These are phyloP conservation scores for Arbacia lixula DNA, from an alignment of 53 echinoderm and acorn worm species.

Conservation along the genomic window DNA sequence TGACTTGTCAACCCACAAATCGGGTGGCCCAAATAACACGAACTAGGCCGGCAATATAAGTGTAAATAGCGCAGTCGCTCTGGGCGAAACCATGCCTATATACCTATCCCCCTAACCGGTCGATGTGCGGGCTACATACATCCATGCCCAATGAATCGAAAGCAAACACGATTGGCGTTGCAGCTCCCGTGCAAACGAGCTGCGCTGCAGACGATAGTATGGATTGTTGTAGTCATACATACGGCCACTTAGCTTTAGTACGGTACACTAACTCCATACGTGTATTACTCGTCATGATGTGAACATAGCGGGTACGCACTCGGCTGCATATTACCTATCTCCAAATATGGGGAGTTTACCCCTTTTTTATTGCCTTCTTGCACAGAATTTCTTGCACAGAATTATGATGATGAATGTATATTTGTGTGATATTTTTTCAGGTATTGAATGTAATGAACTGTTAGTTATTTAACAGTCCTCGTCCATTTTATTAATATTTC, in stretches of 20 bases:
- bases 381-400: too few relatives aligned
- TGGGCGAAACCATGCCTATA: conserved; percentile 40
- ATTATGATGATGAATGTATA: too few relatives aligned
- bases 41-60: conserved; percentile 58
- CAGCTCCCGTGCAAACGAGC: conserved; percentile 30
- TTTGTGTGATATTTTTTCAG: too few relatives aligned
- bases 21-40: conserved; percentile 49
- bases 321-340: too few relatives aligned
- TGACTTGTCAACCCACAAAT: conserved; percentile 41
- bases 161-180: conserved; percentile 43
- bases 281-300: too few relatives aligned
- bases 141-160: conserved; percentile 55
- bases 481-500: too few relatives aligned
- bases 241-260: conserved; percentile 10
- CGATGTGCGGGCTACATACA: conserved; percentile 52
- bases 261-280: too few relatives aligned
- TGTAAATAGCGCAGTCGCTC: conserved; percentile 30
- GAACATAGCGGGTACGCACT: too few relatives aligned
- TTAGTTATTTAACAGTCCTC: too few relatives aligned
- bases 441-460: too few relatives aligned
- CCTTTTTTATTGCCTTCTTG: too few relatives aligned
- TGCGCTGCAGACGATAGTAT: conserved; percentile 33
- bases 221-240: conserved; percentile 23
- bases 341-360: too few relatives aligned
- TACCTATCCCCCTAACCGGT: conserved; percentile 31